Evolutionary conservation across 2,113 vertebrate genomes (phyloP), one percentile per base, ranked within the genome.

Genomic region (Chitala chitala): DNA sequence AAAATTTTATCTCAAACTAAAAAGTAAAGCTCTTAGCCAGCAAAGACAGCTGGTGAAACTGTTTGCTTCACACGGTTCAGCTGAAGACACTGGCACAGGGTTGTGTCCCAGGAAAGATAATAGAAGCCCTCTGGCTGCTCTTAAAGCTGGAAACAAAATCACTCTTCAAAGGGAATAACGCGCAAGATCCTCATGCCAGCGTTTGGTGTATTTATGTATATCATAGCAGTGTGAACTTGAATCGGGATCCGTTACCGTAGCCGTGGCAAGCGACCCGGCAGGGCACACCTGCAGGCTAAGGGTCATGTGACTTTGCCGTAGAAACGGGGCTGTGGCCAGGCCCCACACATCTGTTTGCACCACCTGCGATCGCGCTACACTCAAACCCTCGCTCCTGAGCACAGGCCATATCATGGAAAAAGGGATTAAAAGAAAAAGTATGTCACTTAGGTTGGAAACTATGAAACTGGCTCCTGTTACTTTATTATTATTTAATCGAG

Each of bases 21-120:
- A 46, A 38, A 15, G 59, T 63, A 63, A 63, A 63, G 31, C 20
- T 5, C 33, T 36, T 2, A 38, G 59, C 59, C 59, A 63, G 38
- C 38, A 33, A 2, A 63, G 59, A 46, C 64, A 44, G 64, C 64
- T 44, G 40, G 40, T 66, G 64, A 26, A 26, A 24, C 46, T 48
- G 8, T 7, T 48, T 48, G 64, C 38, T 66, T 44, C 12, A 10
- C 64, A 42, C 9, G 22, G 38, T 22, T 46, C 9, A 8, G 22
- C 40, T 66, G n/a, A 46, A 44, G 40, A 66, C 64, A 66, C 64
- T 44, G 64, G n/a, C 64, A 66, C 38, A 66, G 42, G 64, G 33
- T n/a, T 46, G 64, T 66, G 64, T 46, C 40, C 40, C 44, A 17
- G 64, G 64, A 46, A 44, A 26, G 64, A 66, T 66, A 44, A 66